Evolutionary conservation across 2,888 invertebrate genomes (phyloP), one percentile per base, ranked within the genome.

Genomic region (Latrodectus elegans): DNA sequence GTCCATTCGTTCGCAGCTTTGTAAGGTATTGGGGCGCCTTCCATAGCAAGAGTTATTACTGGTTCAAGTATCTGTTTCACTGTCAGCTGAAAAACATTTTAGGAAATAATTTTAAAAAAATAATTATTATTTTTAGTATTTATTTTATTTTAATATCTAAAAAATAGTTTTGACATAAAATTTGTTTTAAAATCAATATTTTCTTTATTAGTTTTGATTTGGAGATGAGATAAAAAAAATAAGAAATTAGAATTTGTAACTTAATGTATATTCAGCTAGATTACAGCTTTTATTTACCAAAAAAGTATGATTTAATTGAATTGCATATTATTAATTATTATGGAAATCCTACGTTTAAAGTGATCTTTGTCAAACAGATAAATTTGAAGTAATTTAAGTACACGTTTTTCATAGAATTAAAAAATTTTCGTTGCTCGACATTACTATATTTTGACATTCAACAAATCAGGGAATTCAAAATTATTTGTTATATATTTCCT

Each of bases 1-100:
- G 67, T 15, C 92, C 92, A 92, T 17, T 82, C 68, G 12, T 90
- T 12, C n/a, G 91, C 91, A 11, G 91, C 89, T 12, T 91, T 88
- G 75, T 91, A 90, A 78, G 91, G 90, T 0, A 92, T 91, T 26
- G 92, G 91, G 78, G 91, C 91, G 4, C 92, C 92, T 17, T 90
- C 84, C 89, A 91, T 91, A 15, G 92, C 92, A 51, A 92, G 81
- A 8, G 90, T 81, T 55, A 91, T 91, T n/a, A 92, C 92, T 14
- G 92, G 92, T 14, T 89, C 79, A n/a, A 92, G 87, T 52, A 92
- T 90, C 52, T 91, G 89, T n/a, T 73, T 67, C 76, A 92, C 49
- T 6, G 90, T 88, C 8, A 92, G 80, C 92, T 92, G 88, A n/a
- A 76, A 77, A 64, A 15, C 51, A 3, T 11, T 6, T 0, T 10